These are phyloP conservation scores for Rhagonycha lutea DNA, from an alignment of 2,888 invertebrate species.

Conservation along the genomic window DNA sequence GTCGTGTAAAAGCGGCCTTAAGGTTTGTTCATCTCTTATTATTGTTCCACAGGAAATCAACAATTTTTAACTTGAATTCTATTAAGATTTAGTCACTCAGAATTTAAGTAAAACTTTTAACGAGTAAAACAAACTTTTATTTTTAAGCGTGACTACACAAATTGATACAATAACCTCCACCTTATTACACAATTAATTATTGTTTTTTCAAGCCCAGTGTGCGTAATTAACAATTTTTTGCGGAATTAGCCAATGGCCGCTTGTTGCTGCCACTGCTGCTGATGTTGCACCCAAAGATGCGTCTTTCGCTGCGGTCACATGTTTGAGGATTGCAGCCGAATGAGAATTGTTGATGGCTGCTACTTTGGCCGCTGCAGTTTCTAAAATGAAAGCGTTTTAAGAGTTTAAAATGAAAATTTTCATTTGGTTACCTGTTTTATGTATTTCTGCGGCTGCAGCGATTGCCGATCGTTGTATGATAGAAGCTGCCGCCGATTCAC, in stretches of 20 bases:
- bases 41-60: background rate
- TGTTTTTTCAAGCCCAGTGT: background rate
- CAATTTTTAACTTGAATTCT: background rate
- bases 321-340: conserved; percentile 60
- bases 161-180: background rate
- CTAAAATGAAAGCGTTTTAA: conserved; percentile 41
- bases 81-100: background rate
- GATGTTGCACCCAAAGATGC: conserved; percentile 57
- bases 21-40: background rate
- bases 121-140: background rate
- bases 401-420: background rate
- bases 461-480: conserved; percentile 72
- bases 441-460: conserved; percentile 71
- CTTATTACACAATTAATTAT: background rate
- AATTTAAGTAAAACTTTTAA: background rate
- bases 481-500: conserved; percentile 74
- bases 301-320: conserved; percentile 64
- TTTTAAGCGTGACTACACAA: background rate
- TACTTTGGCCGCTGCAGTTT: conserved; percentile 64
- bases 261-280: conserved; percentile 44
- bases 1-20: background rate
- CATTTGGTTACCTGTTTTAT: conserved; percentile 60
- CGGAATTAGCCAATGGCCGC: conserved; percentile 22
- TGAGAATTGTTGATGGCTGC: conserved; percentile 66
- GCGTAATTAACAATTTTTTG: conserved; percentile 5